These are phyloP conservation scores for Chaetops frenatus DNA, from an alignment of 2,113 vertebrate genomes.

Conservation along the genomic window DNA sequence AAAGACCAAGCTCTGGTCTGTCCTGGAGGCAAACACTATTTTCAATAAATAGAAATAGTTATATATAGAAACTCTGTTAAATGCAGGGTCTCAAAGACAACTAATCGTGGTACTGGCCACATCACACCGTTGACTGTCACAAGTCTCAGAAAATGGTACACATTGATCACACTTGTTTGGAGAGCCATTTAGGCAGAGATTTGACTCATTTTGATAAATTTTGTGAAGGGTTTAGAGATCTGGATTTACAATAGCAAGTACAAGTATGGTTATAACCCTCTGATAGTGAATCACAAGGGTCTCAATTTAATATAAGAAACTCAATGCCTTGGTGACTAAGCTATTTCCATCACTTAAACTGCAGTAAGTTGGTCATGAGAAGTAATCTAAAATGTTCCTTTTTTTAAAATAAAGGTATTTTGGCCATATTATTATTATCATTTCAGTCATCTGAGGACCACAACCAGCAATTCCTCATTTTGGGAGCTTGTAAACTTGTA, in stretches of 20 bases:
- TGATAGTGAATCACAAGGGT: background rate
- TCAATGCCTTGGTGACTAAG: background rate
- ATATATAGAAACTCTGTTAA: background rate
- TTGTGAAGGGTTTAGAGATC: background rate
- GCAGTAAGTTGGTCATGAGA: background rate
- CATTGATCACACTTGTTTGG: background rate
- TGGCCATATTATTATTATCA: background rate
- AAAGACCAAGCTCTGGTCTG: background rate
- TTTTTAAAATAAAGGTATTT: background rate
- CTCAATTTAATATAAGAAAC: background rate
- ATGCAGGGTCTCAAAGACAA: background rate
- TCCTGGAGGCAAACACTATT: background rate
- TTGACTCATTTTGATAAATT: background rate
- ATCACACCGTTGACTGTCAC: background rate
- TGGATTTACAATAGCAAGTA: background rate
- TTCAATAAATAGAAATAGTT: background rate
- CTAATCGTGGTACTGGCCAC: background rate
- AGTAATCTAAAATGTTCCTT: background rate
- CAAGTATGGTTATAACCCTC: background rate
- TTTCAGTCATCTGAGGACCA: background rate
- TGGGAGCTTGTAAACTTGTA: accelerated
- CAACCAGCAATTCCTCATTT: background rate
- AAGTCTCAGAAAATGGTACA: background rate
- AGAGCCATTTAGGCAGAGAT: background rate
- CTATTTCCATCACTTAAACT: background rate